Base-by-base conservation (phyloP, 2,113 vertebrate species). In the Phoenicopterus ruber region DNA sequence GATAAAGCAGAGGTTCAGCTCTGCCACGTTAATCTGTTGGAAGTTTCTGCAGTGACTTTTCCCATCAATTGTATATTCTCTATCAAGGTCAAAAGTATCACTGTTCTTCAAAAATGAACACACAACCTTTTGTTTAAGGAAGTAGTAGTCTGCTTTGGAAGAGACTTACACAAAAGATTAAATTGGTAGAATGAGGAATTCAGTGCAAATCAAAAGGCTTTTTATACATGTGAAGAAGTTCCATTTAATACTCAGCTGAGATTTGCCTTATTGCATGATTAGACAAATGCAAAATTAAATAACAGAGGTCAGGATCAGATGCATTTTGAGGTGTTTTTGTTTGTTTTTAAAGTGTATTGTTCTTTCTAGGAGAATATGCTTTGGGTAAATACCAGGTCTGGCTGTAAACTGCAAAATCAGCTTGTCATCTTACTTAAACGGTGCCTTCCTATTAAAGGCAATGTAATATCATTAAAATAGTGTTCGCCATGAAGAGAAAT, bases 51-150 rank as follows among this genome's bases (percentile, higher is more conserved):
- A 61, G 57, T 71, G 78, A 81, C 65, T 61, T 74, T 93, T 63
- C 63, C 46, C 36, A 44, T 82, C 47, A 73, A 31, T 88, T 52
- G 10, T 50, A 13, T 82, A 13, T 82, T 92, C 87, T 92, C 42
- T 93, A 7, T 87, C 46, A 96, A 91, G 86, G 76, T 69, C 76
- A 66, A 40, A 94, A 71, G 76, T 89, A 54, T 57, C 31, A 57
- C 21, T 59, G 49, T 79, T 88, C 93, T 93, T 65, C 11, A 52
- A 36, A 87, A 74, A 50, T 44, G 52, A 94, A 50, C 54, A 44
- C 28, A 10, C 87, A 77, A 50, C 29, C 32, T 82, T 82, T 95
- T 86, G 20, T 96, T 94, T 86, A 78, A 96, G 90, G 89, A 94
- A 94, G 79, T 73, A 70, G 19, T 74, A 82, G 57, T 58, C 66